phyloP scores from a whole-genome alignment of 2,888 invertebrate species.

The Phytoseiulus persimilis region DNA sequence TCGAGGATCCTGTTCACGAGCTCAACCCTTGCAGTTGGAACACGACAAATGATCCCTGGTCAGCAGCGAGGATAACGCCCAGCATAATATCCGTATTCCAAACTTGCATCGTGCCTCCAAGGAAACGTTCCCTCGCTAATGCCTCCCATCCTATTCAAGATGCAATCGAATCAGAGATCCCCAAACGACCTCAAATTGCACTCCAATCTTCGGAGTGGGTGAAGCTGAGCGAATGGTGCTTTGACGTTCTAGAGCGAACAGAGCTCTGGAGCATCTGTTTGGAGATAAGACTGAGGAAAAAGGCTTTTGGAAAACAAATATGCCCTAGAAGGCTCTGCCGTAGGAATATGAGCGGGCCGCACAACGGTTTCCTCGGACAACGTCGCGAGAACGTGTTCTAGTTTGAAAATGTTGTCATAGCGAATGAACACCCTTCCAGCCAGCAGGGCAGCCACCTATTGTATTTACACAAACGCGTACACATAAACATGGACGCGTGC shows the following conservation, averaged over 20 bases:
- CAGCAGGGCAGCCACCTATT: background rate
- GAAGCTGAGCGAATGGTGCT: background rate
- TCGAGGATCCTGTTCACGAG: too few species aligned
- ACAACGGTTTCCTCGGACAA: background rate
- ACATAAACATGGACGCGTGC: background rate
- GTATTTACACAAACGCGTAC: background rate
- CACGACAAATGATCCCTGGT: background rate
- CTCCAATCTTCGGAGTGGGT: background rate
- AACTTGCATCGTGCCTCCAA: background rate
- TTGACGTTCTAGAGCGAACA: background rate
- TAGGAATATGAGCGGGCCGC: background rate
- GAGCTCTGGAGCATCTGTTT: background rate
- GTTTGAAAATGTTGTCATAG: background rate
- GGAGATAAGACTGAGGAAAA: background rate
- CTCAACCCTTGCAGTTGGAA: background rate
- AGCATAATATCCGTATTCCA: background rate
- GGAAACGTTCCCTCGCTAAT: background rate
- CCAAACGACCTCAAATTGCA: background rate
- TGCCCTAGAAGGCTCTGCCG: background rate
- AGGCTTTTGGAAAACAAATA: background rate
- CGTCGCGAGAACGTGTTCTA: background rate
- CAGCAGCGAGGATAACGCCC: background rate
- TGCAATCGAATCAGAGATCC: background rate
- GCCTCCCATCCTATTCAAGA: background rate
- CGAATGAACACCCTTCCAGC: background rate